phyloP scores from a whole-genome alignment of 2,113 vertebrate genomes.

The Crocuta crocuta region DNA sequence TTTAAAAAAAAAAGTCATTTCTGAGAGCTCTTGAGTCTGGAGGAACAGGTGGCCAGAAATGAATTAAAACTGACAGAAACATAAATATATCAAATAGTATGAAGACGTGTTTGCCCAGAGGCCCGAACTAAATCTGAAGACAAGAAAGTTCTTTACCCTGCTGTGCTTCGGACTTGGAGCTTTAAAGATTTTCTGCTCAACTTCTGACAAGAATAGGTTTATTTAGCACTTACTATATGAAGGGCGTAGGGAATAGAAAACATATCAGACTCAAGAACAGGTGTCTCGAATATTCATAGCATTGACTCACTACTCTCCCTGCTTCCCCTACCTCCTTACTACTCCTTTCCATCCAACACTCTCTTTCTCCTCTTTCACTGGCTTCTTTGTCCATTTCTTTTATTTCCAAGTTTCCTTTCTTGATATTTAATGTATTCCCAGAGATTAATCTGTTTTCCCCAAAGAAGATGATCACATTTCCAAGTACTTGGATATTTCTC shows the following conservation, averaged over 20 bases:
- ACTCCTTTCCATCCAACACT: not conserved
- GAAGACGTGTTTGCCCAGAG: not conserved
- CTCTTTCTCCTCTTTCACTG: not conserved
- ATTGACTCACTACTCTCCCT: not conserved
- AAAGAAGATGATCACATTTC: not conserved
- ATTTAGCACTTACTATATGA: not conserved
- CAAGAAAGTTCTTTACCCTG: not conserved
- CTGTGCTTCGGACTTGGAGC: not conserved
- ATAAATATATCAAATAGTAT: not conserved
- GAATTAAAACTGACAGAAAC: not conserved
- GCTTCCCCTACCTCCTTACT: not conserved
- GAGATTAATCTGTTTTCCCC: not conserved
- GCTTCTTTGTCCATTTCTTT: not conserved
- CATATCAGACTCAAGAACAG: not conserved
- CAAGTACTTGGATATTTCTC: not conserved
- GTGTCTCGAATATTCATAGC: not conserved
- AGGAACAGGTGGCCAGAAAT: not conserved
- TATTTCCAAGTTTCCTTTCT: not conserved
- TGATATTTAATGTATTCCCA: not conserved
- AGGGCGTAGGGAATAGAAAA: not conserved
- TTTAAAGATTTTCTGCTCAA: not conserved
- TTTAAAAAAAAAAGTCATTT: not conserved
- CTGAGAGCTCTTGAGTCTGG: not conserved
- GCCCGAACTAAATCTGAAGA: not conserved
- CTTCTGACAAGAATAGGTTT: not conserved